Evolutionary conservation across 2,113 vertebrate genomes (phyloP).

Genomic region (Vulpes lagopus): DNA sequence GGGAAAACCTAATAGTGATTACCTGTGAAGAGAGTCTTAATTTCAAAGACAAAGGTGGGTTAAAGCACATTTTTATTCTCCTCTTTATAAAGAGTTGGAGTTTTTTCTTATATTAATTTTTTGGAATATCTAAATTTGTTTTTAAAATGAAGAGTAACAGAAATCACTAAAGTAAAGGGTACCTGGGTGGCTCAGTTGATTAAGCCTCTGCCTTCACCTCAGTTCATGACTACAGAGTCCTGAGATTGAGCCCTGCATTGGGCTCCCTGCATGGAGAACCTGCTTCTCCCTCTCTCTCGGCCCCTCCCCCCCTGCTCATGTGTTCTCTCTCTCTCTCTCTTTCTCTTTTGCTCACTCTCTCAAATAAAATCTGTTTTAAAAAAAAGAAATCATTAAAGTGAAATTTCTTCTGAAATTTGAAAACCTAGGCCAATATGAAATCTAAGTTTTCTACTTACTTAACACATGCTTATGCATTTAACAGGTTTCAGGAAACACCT

Average conservation of each 20-base stretch:
- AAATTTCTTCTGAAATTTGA: background rate
- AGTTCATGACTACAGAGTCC: no score
- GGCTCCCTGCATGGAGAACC: no score
- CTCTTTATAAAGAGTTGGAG: conserved; percentile 2
- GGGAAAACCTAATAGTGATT: background rate
- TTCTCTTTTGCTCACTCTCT: no score
- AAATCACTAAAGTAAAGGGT: background rate
- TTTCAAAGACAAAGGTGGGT: background rate
- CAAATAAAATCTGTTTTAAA: background rate
- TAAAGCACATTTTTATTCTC: conserved; percentile 20
- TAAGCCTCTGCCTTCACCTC: no score
- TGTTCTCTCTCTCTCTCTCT: no score
- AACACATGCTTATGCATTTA: background rate
- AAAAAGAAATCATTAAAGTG: conserved; percentile 22
- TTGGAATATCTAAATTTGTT: conserved; percentile 19
- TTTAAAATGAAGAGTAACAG: conserved; percentile 7
- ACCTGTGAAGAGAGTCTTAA: background rate
- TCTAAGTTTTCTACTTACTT: background rate
- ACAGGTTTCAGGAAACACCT: background rate
- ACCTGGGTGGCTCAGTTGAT: no score
- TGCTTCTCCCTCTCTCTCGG: no score
- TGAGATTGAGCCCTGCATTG: no score
- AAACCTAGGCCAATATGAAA: background rate
- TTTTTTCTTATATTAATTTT: conserved; percentile 44
- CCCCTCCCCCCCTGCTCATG: no score